Conservation (phyloP, 2,113 vertebrate genomes). For the Marcusenius ussheri region DNA sequence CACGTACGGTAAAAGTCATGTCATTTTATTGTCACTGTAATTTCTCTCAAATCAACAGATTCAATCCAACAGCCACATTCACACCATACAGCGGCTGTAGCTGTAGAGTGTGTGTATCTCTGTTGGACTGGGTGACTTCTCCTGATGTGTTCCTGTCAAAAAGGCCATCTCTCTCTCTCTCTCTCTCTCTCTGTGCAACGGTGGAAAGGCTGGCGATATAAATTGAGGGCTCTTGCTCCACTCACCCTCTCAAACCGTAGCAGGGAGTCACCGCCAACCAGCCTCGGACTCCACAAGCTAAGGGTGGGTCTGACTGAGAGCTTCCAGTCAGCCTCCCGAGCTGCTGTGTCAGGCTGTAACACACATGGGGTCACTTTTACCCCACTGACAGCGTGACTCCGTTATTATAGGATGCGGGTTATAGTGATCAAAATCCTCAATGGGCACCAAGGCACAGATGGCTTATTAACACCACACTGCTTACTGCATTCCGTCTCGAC, state of each 20-base stretch:
- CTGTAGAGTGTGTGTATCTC: background rate
- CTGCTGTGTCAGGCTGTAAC: background rate
- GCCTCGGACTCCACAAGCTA: background rate
- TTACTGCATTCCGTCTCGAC: background rate
- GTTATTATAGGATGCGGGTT: background rate
- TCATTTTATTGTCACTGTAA: background rate
- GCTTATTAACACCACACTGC: background rate
- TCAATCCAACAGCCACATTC: background rate
- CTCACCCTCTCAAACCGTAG: background rate
- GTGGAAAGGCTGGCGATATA: background rate
- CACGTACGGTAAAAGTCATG: background rate
- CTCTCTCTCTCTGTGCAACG: background rate
- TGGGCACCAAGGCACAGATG: background rate
- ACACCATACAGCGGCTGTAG: background rate
- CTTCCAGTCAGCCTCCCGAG: background rate
- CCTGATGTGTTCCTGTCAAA: background rate
- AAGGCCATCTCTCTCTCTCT: background rate
- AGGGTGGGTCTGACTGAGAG: background rate
- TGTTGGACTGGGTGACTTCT: background rate
- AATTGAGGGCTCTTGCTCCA: background rate
- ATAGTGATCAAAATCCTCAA: background rate
- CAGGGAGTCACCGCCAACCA: background rate
- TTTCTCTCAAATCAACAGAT: background rate
- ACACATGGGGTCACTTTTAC: background rate
- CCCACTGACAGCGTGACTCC: background rate